phyloP scores from a whole-genome alignment of 2,888 invertebrate genomes.

The Pandemis corylana region DNA sequence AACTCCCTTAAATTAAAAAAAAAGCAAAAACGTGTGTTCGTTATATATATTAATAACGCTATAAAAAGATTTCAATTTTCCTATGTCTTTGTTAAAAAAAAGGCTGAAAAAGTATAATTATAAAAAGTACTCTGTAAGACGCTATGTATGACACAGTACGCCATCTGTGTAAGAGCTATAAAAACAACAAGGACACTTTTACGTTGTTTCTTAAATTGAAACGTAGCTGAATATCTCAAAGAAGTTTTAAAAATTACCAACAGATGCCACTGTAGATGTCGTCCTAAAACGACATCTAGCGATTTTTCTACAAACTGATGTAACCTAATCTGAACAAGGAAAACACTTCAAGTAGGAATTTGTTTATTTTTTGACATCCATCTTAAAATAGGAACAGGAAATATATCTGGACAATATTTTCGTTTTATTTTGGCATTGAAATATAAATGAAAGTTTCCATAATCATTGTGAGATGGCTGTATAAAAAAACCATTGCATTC shows the following conservation, averaged over 20 bases:
- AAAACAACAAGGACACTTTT: not conserved
- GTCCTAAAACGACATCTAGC: not conserved
- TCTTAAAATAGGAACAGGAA: too few relatives aligned
- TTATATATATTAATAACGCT: too few relatives aligned
- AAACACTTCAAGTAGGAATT: too few relatives aligned
- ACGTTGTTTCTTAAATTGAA: too few relatives aligned
- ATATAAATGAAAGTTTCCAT: not conserved
- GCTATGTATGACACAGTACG: not conserved
- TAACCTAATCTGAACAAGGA: too few relatives aligned
- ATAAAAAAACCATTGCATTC: constrained; percentile 2
- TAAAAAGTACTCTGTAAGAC: not conserved
- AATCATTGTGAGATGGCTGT: not conserved
- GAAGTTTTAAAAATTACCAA: not conserved
- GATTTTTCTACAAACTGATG: not conserved
- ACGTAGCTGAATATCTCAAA: not conserved
- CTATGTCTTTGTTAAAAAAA: too few relatives aligned
- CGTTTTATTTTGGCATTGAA: too few relatives aligned
- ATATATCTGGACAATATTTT: too few relatives aligned
- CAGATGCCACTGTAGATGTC: not conserved
- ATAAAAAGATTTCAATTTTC: too few relatives aligned
- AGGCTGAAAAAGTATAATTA: not conserved
- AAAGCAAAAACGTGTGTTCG: too few relatives aligned
- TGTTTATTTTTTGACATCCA: too few relatives aligned
- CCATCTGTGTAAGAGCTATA: not conserved
- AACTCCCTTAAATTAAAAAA: too few relatives aligned